phyloP scores from a whole-genome alignment of 2,888 invertebrate species.

The Chloromyia formosa region DNA sequence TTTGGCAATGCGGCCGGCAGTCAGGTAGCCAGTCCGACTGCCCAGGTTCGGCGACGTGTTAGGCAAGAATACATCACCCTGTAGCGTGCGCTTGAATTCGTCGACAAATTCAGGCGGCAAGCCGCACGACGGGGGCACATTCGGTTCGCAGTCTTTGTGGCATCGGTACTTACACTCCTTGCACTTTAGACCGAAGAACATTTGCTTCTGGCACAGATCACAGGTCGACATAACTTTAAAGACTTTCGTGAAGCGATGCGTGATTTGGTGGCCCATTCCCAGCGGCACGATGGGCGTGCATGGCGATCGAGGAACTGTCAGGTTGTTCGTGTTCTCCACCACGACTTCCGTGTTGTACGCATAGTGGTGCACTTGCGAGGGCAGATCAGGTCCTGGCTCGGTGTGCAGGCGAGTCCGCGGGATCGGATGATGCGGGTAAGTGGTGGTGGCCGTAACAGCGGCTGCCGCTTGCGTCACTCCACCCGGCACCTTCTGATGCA shows the following conservation, averaged over 20 bases:
- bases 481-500: slow-evolving; percentile 7
- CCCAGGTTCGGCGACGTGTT: slow-evolving; percentile 60
- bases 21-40: slow-evolving; percentile 53
- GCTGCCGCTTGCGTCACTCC: neutral
- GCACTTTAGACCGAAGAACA: slow-evolving; percentile 88
- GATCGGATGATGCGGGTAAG: slow-evolving; percentile 51
- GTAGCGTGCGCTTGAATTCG: slow-evolving; percentile 80
- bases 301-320: slow-evolving; percentile 71
- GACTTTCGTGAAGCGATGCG: slow-evolving; percentile 88
- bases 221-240: slow-evolving; percentile 90
- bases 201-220: slow-evolving; percentile 88
- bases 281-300: slow-evolving; percentile 80
- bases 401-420: slow-evolving; percentile 61
- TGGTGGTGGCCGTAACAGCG: neutral
- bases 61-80: slow-evolving; percentile 65
- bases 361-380: slow-evolving; percentile 36
- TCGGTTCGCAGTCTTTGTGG: slow-evolving; percentile 83
- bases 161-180: slow-evolving; percentile 91
- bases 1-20: slow-evolving; percentile 52
- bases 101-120: slow-evolving; percentile 85
- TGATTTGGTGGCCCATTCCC: slow-evolving; percentile 88
- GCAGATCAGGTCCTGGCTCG: slow-evolving; percentile 58
- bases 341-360: slow-evolving; percentile 58
- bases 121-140: slow-evolving; percentile 93
- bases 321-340: slow-evolving; percentile 58